Evolutionary conservation across 37 sponge, comb jelly and placozoan species (phyloP).

Genomic region (Dysidea cf. avara): DNA sequence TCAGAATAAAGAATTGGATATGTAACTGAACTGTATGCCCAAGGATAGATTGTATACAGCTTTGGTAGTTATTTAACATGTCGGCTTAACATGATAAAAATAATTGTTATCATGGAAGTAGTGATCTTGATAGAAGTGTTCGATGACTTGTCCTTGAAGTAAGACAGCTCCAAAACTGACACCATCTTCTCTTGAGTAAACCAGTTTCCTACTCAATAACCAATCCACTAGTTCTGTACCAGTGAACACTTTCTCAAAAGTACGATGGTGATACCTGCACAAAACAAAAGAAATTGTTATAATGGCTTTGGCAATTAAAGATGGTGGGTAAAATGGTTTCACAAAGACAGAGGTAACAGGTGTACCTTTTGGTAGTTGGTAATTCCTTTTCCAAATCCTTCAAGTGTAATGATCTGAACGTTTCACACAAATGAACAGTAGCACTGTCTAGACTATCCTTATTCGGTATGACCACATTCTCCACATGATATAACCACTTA

Average conservation of each 20-base stretch:
- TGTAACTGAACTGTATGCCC: too few relatives aligned
- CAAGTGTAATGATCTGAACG: constrained; percentile 34
- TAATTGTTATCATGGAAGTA: constrained; percentile 71
- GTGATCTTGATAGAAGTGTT: constrained; percentile 66
- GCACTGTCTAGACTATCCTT: constrained; percentile 27
- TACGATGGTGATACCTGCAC: constrained; percentile 35
- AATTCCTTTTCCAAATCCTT: constrained; percentile 44
- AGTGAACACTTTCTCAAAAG: constrained; percentile 59
- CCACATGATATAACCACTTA: constrained; percentile 43
- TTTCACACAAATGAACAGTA: constrained; percentile 24
- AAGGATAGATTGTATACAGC: too few relatives aligned
- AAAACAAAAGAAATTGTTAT: too few relatives aligned
- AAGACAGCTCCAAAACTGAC: constrained; percentile 63
- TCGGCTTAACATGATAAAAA: too few relatives aligned
- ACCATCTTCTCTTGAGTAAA: constrained; percentile 45
- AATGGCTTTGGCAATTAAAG: too few relatives aligned
- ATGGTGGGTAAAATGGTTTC: too few relatives aligned
- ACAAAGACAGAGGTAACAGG: too few relatives aligned
- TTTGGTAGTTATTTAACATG: too few relatives aligned
- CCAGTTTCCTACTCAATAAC: constrained; percentile 60
- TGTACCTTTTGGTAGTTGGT: constrained; percentile 50
- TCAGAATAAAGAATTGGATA: too few relatives aligned
- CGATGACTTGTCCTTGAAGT: constrained; percentile 62
- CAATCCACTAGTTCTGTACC: constrained; percentile 77
- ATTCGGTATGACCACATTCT: constrained; percentile 48